Percentiles rank a stretch among this genome's conserved stretches.
phyloP scores from a whole-genome alignment of 2,888 invertebrate genomes.

The Synanthedon vespiformis region DNA sequence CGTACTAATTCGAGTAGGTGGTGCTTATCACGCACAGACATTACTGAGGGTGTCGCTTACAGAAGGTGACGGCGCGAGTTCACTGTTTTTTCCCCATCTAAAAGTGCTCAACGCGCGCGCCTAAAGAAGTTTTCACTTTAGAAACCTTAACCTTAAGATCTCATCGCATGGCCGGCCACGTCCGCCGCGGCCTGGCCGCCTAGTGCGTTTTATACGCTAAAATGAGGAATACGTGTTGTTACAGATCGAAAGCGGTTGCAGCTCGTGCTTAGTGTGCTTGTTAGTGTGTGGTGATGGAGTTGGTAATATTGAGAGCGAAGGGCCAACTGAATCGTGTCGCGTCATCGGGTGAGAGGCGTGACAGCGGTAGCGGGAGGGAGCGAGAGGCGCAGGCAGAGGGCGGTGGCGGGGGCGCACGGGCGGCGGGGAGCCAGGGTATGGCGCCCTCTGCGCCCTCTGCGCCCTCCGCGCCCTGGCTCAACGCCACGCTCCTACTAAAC shows the following conservation, averaged over 20 bases:
- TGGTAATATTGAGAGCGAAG: conserved; percentile 73
- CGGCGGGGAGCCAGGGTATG: conserved; percentile 46
- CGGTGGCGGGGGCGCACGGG: conserved; percentile 32
- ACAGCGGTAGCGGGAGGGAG: conserved; percentile 19
- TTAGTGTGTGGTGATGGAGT: conserved; percentile 68
- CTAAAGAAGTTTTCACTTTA: no score
- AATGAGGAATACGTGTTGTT: conserved; percentile 10
- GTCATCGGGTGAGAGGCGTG: conserved; percentile 52
- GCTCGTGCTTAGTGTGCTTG: conserved; percentile 31
- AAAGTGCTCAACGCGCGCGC: no score
- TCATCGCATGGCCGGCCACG: no score
- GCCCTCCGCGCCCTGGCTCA: conserved; percentile 57
- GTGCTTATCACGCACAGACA: no score
- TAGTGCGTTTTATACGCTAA: not conserved
- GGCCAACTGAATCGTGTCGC: conserved; percentile 72
- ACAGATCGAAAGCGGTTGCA: conserved; percentile 31
- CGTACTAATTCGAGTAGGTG: no score
- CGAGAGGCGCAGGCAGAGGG: conserved; percentile 25
- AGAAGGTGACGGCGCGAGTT: no score
- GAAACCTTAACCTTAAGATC: no score
- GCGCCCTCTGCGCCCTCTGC: conserved; percentile 58
- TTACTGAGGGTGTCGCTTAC: no score
- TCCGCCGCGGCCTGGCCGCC: not conserved
- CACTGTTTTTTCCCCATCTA: no score
- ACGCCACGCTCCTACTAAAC: conserved; percentile 37